Base-by-base conservation (phyloP, 2,888 invertebrate species). In the Cetonia aurata region DNA sequence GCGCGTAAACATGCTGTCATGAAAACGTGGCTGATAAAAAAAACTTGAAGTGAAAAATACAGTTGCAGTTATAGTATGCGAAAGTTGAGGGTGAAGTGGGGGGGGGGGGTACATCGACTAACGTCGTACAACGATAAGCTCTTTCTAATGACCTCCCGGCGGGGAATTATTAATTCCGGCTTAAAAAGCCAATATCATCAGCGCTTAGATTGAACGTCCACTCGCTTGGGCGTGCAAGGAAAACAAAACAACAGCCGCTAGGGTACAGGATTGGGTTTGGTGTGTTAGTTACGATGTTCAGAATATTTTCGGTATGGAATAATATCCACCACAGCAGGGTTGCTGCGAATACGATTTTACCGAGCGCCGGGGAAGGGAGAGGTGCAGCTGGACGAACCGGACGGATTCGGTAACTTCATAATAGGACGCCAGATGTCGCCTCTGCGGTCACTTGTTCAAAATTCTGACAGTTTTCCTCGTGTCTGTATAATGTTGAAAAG, bases 351-450 rank as follows among this genome's bases (percentile, higher is more conserved):
- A 70, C 69, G 65, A 70, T 70, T 68, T 68, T 48, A 46, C 50
- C 57, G 57, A 56, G 46, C 56, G 53, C 44, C 33, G 50, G 37
- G 62, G 62, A 9, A 37, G 37, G 37, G 37, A 8, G 8, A 37
- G 1, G 50, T 50, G 17, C 15, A 65, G 62, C 62, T 37, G 37
- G 8, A 37, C 37, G 37, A 37, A 37, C 62, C 25, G 65, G 44
- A 70, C 60, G 53, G 44, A 52, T 62, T 57, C 66, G 60, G 71
- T 52, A 67, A 67, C 67, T 71, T 71, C 71, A 71, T 71, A 71
- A 71, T 67, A 55, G 60, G 33, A 60, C 71, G 53, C 67, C 71
- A 71, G 71, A 71, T 71, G 71, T 71, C 67, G 71, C 71, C 67
- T 57, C 50, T 71, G 71, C 67, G 71, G 71, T 71, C 71, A 71